Conservation (phyloP, 2,113 vertebrate genomes). For the Phalacrocorax brasilianus region DNA sequence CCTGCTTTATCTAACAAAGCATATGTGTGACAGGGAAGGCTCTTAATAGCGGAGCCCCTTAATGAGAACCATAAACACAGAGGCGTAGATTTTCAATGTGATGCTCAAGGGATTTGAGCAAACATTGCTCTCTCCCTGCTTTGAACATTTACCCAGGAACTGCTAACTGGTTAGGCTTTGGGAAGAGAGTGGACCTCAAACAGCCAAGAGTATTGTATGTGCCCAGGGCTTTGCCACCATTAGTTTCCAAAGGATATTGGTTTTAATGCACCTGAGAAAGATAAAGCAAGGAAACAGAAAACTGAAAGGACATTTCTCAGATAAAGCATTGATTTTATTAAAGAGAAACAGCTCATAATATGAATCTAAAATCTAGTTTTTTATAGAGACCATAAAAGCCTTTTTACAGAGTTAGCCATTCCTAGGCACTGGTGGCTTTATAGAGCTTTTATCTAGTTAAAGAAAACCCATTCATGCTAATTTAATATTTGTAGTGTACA, state of each 20-base stretch:
- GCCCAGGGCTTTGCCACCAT: neutral
- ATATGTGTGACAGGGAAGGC: neutral
- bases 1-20: conserved; percentile 44
- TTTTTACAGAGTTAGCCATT: conserved; percentile 35
- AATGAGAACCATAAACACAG: conserved; percentile 47
- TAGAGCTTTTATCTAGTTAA: conserved; percentile 55
- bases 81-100: neutral
- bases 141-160: neutral
- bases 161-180: neutral
- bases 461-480: conserved; percentile 64
- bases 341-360: neutral
- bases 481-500: conserved; percentile 64
- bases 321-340: conserved; percentile 12
- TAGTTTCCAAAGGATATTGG: neutral
- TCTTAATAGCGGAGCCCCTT: neutral
- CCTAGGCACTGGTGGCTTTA: conserved; percentile 7
- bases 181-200: neutral
- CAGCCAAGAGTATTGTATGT: neutral
- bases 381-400: neutral
- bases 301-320: neutral
- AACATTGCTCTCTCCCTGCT: neutral
- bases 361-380: conserved; percentile 12
- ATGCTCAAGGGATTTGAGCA: neutral
- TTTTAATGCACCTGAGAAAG: neutral
- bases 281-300: neutral